Percentiles rank a stretch among this genome's conserved stretches.
Conservation (phyloP, 2,113 vertebrate species). For the Elaphurus davidianus region DNA sequence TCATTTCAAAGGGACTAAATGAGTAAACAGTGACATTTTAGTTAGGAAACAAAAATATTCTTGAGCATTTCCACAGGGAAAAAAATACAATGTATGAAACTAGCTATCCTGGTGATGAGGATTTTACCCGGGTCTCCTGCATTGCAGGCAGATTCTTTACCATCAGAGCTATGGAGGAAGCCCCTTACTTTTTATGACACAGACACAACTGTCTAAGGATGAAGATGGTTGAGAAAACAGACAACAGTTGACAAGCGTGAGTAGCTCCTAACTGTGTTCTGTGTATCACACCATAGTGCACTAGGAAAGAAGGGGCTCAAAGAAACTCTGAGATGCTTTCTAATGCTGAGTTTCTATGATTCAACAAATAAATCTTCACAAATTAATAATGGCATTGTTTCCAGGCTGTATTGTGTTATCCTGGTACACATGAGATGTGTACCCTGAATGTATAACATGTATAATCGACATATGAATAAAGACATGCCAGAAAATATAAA, state of each 20-base stretch:
- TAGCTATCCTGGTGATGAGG: background rate
- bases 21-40: background rate
- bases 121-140: background rate
- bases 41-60: background rate
- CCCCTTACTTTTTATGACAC: background rate
- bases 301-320: background rate
- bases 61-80: background rate
- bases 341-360: background rate
- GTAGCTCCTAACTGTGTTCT: background rate
- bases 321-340: background rate
- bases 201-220: background rate
- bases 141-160: background rate
- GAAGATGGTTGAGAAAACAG: background rate
- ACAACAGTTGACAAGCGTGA: background rate
- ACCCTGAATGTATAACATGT: background rate
- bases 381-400: background rate
- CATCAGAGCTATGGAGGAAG: background rate
- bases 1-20: background rate
- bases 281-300: fast-evolving
- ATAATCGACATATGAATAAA: background rate
- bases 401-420: background rate
- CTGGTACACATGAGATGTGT: background rate
- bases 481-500: background rate
- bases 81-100: background rate
- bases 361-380: background rate